A percentile compares a stretch with the other conserved stretches of the same genome.
These are phyloP conservation scores for Epizoanthus scotinus DNA, from an alignment of 92 coral and sea anemone genomes.

Conservation along the genomic window DNA sequence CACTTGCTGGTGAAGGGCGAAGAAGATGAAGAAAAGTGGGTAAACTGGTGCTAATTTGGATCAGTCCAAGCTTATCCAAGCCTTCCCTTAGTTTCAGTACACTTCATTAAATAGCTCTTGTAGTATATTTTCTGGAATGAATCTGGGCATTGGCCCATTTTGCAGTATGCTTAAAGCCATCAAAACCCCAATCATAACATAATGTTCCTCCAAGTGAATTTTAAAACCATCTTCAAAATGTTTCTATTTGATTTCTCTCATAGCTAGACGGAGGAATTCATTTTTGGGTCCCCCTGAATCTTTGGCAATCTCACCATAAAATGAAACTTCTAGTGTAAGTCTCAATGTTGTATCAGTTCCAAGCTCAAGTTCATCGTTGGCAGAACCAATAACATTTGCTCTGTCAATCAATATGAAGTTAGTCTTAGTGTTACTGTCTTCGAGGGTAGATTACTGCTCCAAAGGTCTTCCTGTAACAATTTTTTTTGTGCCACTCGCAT, in stretches of 20 bases:
- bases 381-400: not conserved
- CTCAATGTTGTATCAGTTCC: not conserved
- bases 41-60: conserved; percentile 31
- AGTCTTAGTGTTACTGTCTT: conserved; percentile 8
- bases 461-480: conserved; percentile 38
- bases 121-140: conserved; percentile 34
- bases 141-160: conserved; percentile 40
- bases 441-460: not conserved
- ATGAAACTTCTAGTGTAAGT: conserved; percentile 13
- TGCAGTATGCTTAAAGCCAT: conserved; percentile 48
- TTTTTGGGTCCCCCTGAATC: conserved; percentile 6
- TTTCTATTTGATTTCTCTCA: not conserved
- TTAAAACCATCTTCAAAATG: conserved; percentile 4
- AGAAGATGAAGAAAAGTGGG: conserved; percentile 35
- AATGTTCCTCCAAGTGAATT: conserved; percentile 17
- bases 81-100: conserved; percentile 32
- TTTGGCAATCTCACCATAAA: conserved; percentile 11
- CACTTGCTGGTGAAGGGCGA: conserved; percentile 21
- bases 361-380: conserved; percentile 4
- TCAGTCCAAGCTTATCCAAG: conserved; percentile 42
- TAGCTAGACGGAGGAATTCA: conserved; percentile 3
- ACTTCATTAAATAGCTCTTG: conserved; percentile 19
- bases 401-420: not conserved
- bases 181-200: conserved; percentile 31
- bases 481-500: conserved; percentile 36